Evolutionary conservation across 2,113 vertebrate species (phyloP).

Genomic region (Eonycteris spelaea): DNA sequence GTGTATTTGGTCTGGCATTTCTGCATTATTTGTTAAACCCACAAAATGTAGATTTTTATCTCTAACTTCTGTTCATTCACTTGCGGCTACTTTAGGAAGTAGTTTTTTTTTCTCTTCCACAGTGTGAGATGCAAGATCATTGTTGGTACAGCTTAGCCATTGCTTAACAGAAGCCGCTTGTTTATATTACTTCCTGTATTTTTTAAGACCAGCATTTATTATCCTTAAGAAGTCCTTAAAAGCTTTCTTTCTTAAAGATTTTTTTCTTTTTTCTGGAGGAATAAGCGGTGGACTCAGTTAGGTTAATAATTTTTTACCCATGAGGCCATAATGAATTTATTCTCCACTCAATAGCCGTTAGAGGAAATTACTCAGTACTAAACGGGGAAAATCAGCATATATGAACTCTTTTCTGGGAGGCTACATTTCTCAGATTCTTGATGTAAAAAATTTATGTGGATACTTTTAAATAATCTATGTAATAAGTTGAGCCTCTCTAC

Average conservation of each 20-base stretch:
- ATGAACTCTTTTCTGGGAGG: background rate
- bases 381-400: background rate
- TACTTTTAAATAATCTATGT: slow-evolving; percentile 52
- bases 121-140: background rate
- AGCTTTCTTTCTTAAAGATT: background rate
- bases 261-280: background rate
- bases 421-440: background rate
- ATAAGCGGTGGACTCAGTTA: slow-evolving; percentile 43
- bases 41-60: slow-evolving; percentile 56
- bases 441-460: background rate
- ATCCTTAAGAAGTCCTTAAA: background rate
- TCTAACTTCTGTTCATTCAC: slow-evolving; percentile 39
- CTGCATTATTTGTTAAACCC: slow-evolving; percentile 50
- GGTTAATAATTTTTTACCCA: background rate
- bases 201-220: background rate
- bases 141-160: background rate
- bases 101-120: slow-evolving; percentile 46
- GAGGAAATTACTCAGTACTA: background rate
- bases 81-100: slow-evolving; percentile 55
- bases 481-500: slow-evolving; percentile 21
- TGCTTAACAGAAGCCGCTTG: slow-evolving; percentile 1
- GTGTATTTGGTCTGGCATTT: slow-evolving; percentile 37
- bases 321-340: slow-evolving; percentile 25
- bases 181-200: slow-evolving; percentile 21
- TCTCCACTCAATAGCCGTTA: background rate